These are phyloP conservation scores for Indicator maculatus DNA, from an alignment of 2,113 vertebrate genomes.

Conservation along the genomic window DNA sequence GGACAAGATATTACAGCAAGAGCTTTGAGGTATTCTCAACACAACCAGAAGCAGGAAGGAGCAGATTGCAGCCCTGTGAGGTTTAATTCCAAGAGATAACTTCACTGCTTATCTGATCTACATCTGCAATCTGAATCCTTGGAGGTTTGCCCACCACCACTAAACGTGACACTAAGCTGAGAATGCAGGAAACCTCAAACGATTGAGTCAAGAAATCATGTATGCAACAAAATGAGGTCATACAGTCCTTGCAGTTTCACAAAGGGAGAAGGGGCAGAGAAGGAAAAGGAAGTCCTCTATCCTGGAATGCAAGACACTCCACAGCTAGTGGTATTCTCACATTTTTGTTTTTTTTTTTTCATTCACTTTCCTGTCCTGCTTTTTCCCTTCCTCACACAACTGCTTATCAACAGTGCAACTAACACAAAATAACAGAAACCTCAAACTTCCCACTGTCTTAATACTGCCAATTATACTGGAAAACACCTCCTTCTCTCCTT, in stretches of 20 bases:
- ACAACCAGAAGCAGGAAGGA: background rate
- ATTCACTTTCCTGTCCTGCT: background rate
- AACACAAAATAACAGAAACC: fast-evolving
- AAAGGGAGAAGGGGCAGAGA: background rate
- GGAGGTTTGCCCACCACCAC: background rate
- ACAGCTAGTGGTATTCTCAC: background rate
- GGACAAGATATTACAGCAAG: slow-evolving; percentile 14
- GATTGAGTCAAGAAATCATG: background rate
- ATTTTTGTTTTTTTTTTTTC: background rate
- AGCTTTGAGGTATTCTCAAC: background rate
- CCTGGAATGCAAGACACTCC: background rate
- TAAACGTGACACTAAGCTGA: background rate
- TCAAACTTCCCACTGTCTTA: background rate
- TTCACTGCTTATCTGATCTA: background rate
- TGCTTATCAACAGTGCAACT: background rate
- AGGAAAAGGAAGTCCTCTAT: background rate
- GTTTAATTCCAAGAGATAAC: background rate
- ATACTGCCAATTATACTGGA: background rate
- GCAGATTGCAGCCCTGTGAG: background rate
- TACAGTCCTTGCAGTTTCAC: background rate
- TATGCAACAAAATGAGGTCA: background rate
- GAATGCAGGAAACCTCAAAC: background rate
- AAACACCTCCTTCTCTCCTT: background rate
- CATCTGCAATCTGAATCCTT: background rate
- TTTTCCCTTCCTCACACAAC: background rate